phyloP scores from a whole-genome alignment of 2,113 vertebrate species.

The Anoura caudifer region DNA sequence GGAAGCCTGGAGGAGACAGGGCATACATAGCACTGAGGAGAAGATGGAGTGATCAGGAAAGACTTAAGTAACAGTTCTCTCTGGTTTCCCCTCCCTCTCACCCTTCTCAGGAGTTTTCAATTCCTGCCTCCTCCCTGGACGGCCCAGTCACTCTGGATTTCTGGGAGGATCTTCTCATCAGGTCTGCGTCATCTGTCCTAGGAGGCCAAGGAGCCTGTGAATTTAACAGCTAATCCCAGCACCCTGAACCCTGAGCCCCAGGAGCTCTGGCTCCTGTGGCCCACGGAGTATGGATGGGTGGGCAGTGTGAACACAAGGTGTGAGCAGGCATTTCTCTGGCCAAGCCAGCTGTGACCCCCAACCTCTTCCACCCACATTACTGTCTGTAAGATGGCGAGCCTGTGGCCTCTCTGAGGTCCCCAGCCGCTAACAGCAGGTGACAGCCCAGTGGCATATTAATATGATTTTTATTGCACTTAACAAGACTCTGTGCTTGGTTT shows the following conservation, averaged over 20 bases:
- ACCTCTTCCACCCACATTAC: not conserved
- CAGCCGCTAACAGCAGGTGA: not conserved
- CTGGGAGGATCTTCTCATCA: not conserved
- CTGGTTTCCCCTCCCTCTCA: not conserved
- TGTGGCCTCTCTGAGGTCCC: not conserved
- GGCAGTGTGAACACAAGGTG: not conserved
- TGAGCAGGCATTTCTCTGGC: not conserved
- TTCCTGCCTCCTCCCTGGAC: not conserved
- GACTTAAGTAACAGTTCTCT: not conserved
- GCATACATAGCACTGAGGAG: not conserved
- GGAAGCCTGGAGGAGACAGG: not conserved
- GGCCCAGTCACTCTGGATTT: not conserved
- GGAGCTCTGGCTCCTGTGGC: not conserved
- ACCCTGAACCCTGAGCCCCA: not conserved
- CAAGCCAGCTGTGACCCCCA: not conserved
- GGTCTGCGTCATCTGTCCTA: not conserved
- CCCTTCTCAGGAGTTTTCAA: not conserved
- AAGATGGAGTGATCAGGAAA: not conserved
- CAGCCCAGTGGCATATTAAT: slow-evolving; percentile 52
- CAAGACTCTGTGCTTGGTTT: slow-evolving; percentile 21
- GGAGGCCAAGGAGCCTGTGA: not conserved
- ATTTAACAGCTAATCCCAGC: not conserved
- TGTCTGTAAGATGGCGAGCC: not conserved
- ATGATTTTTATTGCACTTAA: slow-evolving; percentile 56
- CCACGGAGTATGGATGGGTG: too few species aligned